Percentiles rank a stretch among this genome's conserved stretches.
Evolutionary conservation across 2,888 invertebrate genomes (phyloP).

Genomic region (Lathronympha strigana): DNA sequence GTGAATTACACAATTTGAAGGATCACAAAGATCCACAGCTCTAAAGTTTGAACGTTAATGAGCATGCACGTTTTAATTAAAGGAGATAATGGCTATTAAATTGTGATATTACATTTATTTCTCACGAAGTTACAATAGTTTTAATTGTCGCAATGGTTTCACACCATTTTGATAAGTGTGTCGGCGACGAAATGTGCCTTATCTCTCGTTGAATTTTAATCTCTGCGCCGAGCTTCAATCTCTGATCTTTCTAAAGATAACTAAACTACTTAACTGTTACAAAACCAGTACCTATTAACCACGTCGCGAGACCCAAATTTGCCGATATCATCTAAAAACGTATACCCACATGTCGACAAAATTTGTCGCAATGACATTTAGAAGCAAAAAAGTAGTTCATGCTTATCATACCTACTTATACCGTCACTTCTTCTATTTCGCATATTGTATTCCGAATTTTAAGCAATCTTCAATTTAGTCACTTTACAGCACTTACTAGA

Average conservation of each 20-base stretch:
- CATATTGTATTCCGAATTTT: too few relatives aligned
- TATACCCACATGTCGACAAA: not conserved
- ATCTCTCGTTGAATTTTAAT: constrained; percentile 36
- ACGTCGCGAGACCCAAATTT: constrained; percentile 13
- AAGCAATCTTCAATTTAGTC: too few relatives aligned
- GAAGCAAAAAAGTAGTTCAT: not conserved
- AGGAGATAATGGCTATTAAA: constrained; percentile 35
- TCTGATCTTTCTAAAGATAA: constrained; percentile 39
- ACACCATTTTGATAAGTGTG: constrained; percentile 41
- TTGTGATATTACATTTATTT: constrained; percentile 32
- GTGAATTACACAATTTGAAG: constrained; percentile 57
- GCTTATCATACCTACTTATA: not conserved
- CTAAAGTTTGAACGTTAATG: constrained; percentile 15
- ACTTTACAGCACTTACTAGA: too few relatives aligned
- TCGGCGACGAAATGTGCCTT: constrained; percentile 40
- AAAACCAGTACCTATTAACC: constrained; percentile 27
- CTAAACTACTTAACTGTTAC: constrained; percentile 11
- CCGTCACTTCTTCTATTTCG: not conserved
- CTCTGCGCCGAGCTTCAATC: constrained; percentile 29
- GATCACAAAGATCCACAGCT: constrained; percentile 61
- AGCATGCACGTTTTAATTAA: constrained; percentile 26
- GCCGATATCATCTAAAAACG: constrained; percentile 16
- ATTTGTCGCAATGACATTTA: constrained; percentile 3
- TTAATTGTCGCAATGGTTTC: constrained; percentile 38
- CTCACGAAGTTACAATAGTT: constrained; percentile 38